Conservation (phyloP, 1,140 invertebrate genomes). For the Littorina saxatilis region DNA sequence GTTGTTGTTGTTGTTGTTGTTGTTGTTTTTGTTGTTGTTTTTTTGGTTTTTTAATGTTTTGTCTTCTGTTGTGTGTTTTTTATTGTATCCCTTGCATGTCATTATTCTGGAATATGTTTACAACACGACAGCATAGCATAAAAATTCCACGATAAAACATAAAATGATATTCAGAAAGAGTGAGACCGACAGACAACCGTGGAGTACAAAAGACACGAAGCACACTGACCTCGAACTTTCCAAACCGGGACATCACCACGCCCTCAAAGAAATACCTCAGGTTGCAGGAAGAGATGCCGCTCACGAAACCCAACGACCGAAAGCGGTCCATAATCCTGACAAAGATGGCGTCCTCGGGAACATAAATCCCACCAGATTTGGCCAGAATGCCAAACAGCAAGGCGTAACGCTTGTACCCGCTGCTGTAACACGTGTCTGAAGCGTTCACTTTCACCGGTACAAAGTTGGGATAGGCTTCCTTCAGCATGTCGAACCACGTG, state of each 20-base stretch:
- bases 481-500: slow-evolving; percentile 26
- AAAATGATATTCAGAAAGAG: too few species aligned
- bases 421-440: not conserved
- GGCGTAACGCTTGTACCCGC: slow-evolving; percentile 16
- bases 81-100: too few species aligned
- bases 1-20: not conserved
- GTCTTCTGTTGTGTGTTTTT: too few species aligned
- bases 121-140: too few species aligned
- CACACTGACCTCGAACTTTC: slow-evolving; percentile 17
- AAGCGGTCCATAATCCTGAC: not conserved
- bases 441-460: slow-evolving; percentile 15
- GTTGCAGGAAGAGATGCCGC: slow-evolving; percentile 8
- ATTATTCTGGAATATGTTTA: too few species aligned
- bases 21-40: too few species aligned
- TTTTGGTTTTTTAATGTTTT: too few species aligned
- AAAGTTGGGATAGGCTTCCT: slow-evolving; percentile 1
- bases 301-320: not conserved
- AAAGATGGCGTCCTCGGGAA: slow-evolving; percentile 34
- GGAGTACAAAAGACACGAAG: too few species aligned
- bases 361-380: slow-evolving; percentile 32
- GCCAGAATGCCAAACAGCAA: slow-evolving; percentile 22
- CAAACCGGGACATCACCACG: not conserved
- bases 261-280: slow-evolving; percentile 30
- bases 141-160: too few species aligned
- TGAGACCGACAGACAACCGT: too few species aligned